Percentiles rank a stretch among this genome's conserved stretches.
These are phyloP conservation scores for Rhabdophis nuchalis DNA, from an alignment of 2,797 vertebrate genomes.

Conservation along the genomic window DNA sequence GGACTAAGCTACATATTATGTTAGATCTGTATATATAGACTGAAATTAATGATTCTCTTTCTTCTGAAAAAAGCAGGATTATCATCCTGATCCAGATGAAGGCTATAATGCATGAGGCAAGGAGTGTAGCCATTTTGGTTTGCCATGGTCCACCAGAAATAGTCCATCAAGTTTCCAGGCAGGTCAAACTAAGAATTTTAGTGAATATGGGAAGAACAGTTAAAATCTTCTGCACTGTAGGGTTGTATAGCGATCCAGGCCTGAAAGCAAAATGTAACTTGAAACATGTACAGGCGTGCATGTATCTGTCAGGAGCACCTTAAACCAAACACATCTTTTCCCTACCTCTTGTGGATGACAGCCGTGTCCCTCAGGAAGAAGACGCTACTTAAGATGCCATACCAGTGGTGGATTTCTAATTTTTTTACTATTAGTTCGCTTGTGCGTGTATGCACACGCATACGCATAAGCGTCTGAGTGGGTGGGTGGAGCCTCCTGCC, in stretches of 20 bases:
- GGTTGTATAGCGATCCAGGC: background rate
- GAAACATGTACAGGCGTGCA: background rate
- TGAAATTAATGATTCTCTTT: background rate
- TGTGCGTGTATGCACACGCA: no score
- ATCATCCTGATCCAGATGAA: background rate
- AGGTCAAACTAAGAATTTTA: background rate
- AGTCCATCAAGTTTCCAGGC: background rate
- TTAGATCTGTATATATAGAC: background rate
- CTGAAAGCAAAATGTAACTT: background rate
- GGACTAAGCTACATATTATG: background rate
- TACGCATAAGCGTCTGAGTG: no score
- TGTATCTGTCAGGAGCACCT: background rate
- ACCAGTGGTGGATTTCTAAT: no score
- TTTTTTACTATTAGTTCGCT: no score
- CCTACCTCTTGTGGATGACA: background rate
- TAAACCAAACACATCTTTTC: background rate
- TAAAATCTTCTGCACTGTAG: background rate
- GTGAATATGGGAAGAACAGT: background rate
- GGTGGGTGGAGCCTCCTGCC: no score
- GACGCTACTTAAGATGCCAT: background rate
- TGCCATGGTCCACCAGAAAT: background rate
- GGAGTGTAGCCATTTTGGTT: background rate
- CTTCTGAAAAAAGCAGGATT: background rate
- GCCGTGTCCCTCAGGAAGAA: background rate
- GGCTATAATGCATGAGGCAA: background rate